Conservation (phyloP, 2,888 invertebrate species). For the Acleris holmiana region DNA sequence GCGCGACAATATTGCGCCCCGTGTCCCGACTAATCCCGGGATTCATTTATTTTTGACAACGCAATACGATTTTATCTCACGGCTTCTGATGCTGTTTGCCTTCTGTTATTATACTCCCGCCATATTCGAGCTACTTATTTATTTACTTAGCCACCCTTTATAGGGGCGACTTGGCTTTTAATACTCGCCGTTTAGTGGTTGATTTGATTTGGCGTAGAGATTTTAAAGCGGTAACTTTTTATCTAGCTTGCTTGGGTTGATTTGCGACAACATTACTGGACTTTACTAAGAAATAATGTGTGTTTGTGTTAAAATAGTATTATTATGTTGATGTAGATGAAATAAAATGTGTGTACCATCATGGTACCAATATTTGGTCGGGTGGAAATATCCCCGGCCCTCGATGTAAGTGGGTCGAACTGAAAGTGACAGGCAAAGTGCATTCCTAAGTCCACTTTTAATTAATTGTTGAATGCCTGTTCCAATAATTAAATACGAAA, state of each 20-base stretch:
- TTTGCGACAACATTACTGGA: too few relatives aligned
- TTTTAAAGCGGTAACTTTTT: constrained; percentile 48
- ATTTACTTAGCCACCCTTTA: constrained; percentile 78
- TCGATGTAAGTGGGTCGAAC: constrained; percentile 58
- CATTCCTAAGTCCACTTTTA: constrained; percentile 56
- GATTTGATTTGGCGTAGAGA: constrained; percentile 58
- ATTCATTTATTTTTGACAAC: constrained; percentile 85
- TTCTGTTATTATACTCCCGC: constrained; percentile 80
- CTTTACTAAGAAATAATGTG: too few relatives aligned
- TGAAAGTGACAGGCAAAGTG: constrained; percentile 61
- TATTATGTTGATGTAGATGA: too few relatives aligned
- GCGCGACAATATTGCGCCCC: constrained; percentile 80
- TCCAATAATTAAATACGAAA: neutral
- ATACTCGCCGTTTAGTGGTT: constrained; percentile 72
- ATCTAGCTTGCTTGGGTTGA: neutral
- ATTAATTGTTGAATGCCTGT: constrained; percentile 54
- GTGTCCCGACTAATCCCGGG: constrained; percentile 81
- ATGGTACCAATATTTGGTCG: too few relatives aligned
- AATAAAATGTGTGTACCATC: too few relatives aligned
- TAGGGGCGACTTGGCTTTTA: constrained; percentile 77
- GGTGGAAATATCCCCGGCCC: constrained; percentile 41
- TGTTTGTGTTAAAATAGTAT: too few relatives aligned
- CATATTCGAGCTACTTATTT: constrained; percentile 80
- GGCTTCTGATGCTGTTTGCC: constrained; percentile 84
- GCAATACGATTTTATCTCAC: constrained; percentile 84